Evolutionary conservation across 2,888 invertebrate species (phyloP), one percentile per base, ranked within the genome.

Genomic region (Ichneumoninae sp.): DNA sequence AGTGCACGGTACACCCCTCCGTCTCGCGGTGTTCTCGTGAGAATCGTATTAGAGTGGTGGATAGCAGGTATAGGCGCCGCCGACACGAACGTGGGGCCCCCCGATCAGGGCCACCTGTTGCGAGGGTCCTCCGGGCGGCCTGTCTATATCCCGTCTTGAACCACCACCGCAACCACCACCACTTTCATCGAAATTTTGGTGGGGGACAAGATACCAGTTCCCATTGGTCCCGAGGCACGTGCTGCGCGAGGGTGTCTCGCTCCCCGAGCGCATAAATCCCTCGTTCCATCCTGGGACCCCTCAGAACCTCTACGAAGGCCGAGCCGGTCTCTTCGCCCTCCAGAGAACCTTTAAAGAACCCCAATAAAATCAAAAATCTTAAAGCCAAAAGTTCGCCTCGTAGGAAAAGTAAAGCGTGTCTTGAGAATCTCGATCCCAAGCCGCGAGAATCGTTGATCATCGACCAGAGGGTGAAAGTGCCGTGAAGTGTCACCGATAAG

Each of bases 161-260:
- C 75, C 75, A 52, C 52, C 74, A 36, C 52, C 63, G 44, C 66
- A 44, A 13, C 65, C 47, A 79, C 77, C 84, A 66, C 54, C 26
- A 7, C 13, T 30, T 22, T 54, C 57, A 63, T 50, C 30, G 71
- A 65, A 66, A 52, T 36, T 22, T 19, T 57, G 87, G 92, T 89
- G 91, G 92, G 91, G 90, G 76, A 16, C 73, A 77, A n/a, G 44
- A 52, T n/a, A 3, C 47, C 36, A 1, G 26, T 75, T 75, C 33
- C 74, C 74, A 93, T 93, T 93, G 93, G 93, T 89, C 83, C 73
- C 57, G 74, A 88, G 93, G 93, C 93, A 93, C 93, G 93, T 93
- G 93, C 93, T 92, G 89, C 88, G 83, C 89, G 90, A 90, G 91
- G 91, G 91, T 91, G 91, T 90, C 92, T 91, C 89, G 92, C 89